Evolutionary conservation across 2,888 invertebrate species (phyloP), one percentile per base, ranked within the genome.

Genomic region (Embidobia sp.): DNA sequence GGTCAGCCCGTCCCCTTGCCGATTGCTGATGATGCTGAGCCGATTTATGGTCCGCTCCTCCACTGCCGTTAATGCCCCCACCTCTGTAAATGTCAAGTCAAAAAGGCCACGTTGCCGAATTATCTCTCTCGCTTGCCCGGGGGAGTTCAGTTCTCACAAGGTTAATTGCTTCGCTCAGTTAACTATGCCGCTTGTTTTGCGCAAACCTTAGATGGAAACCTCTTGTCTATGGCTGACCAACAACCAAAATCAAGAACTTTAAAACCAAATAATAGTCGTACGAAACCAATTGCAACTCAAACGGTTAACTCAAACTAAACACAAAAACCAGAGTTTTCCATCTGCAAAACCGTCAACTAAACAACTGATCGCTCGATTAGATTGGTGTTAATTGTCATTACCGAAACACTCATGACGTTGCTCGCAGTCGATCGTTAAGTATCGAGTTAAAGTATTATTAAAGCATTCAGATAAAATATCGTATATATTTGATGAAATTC

Each of bases 1-100:
- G 90, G 79, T 90, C 89, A 86, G 86, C 78, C 85, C 89, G 87
- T 91, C 85, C 92, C 90, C 91, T 90, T 85, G 90, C 88, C 89
- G 90, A 87, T 88, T 92, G 90, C 90, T 90, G 77, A 88, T 89
- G 90, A 87, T 90, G 89, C 90, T 90, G 86, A 90, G 88, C 88
- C 82, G 88, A 86, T 86, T 90, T 89, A 85, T 89, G 87, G 85
- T 88, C 88, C 81, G 85, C 85, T 83, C 83, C 85, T 84, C 88
- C 87, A 77, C 86, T 87, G 78, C 90, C 88, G 84, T 88, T 87
- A 85, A 87, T 85, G 82, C 88, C 87, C 87, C 88, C 90, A 90
- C 90, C 88, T 89, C 90, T 90, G 89, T 90, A 88, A 88, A 85
- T 77, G 72, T 66, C 77, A 84, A 83, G 55, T 78, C 80, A 82